Conservation (phyloP, 2,113 vertebrate genomes). For the Ramphastos sulfuratus region DNA sequence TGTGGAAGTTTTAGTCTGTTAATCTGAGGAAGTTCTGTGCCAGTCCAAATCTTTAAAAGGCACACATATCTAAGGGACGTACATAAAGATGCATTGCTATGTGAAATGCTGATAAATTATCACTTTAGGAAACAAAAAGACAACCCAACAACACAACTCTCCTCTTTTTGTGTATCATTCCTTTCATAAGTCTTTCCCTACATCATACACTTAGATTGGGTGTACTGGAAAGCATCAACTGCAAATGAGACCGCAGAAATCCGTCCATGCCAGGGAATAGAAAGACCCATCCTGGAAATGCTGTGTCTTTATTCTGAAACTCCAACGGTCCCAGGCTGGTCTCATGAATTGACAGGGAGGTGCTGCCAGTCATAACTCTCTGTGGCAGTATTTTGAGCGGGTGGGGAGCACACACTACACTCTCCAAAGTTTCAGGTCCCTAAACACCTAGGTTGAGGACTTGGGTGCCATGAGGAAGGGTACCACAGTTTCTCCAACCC, state of each 20-base stretch:
- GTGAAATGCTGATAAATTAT: background rate
- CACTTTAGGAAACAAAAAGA: background rate
- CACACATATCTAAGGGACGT: background rate
- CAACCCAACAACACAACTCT: background rate
- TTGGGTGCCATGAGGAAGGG: background rate
- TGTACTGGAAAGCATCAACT: background rate
- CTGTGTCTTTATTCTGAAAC: background rate
- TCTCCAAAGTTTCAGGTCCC: background rate
- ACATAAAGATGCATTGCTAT: background rate
- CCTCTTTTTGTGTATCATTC: background rate
- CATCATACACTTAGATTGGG: background rate
- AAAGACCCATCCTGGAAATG: accelerated
- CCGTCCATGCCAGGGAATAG: background rate
- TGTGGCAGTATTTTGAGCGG: background rate
- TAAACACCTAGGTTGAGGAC: background rate
- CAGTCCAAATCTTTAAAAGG: background rate
- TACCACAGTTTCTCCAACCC: background rate
- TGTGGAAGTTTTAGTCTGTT: background rate
- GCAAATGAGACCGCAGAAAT: background rate
- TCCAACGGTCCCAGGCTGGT: background rate
- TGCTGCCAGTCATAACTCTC: background rate
- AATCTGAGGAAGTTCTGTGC: background rate
- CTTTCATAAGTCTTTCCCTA: background rate
- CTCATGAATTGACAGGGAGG: background rate
- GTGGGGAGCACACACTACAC: background rate